phyloP scores from a whole-genome alignment of 2,113 vertebrate genomes.

The Tauraco erythrolophus region DNA sequence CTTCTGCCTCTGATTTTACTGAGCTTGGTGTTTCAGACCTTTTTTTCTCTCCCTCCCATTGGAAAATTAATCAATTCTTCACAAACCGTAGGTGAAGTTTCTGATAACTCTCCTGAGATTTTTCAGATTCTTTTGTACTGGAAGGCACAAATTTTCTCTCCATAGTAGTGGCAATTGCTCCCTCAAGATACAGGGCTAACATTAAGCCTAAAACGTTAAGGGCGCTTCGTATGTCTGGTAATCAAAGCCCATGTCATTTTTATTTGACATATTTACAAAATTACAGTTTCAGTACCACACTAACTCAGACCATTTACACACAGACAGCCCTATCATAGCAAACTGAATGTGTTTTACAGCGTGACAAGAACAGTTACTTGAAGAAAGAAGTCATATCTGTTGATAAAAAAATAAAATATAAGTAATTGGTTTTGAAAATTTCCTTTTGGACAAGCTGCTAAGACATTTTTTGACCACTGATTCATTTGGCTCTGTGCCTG shows the following conservation, averaged over 20 bases:
- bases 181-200: not conserved
- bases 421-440: not conserved
- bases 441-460: not conserved
- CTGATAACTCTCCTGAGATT: conserved; percentile 11
- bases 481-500: not conserved
- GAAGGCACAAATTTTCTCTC: not conserved
- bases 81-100: conserved; percentile 46
- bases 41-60: not conserved
- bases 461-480: not conserved
- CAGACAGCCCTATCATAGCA: not conserved
- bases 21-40: not conserved
- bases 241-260: not conserved
- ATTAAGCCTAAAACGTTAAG: not conserved
- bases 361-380: not conserved
- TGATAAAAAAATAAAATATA: not conserved
- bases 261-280: not conserved
- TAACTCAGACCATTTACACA: not conserved
- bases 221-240: not conserved
- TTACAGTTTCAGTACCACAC: not conserved
- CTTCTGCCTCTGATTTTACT: conserved; percentile 30
- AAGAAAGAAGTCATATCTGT: not conserved
- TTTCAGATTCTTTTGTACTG: not conserved
- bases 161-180: not conserved
- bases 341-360: not conserved
- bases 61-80: conserved; percentile 41